Evolutionary conservation across 1,140 invertebrate genomes (phyloP).

Genomic region (Drosophila mayri): DNA sequence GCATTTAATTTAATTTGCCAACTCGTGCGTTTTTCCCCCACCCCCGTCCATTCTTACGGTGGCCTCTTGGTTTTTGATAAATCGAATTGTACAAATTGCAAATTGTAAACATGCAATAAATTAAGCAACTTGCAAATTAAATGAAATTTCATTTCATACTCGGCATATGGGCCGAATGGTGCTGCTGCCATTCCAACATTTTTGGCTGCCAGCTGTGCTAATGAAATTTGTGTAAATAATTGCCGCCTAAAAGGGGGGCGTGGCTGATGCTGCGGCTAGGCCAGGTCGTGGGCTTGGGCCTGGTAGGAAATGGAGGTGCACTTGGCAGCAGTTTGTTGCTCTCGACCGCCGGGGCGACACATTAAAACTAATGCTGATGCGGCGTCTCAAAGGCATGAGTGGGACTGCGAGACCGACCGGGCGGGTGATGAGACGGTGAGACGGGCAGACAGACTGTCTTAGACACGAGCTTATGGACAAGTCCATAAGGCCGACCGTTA

Average conservation of each 20-base stretch:
- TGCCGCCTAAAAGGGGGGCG: constrained; percentile 57
- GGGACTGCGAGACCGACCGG: not conserved
- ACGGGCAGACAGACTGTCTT: constrained; percentile 65
- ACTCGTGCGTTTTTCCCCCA: constrained; percentile 55
- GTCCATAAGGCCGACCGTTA: constrained; percentile 80
- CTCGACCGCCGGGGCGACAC: constrained; percentile 50
- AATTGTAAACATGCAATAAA: constrained; percentile 81
- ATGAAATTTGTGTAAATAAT: constrained; percentile 82
- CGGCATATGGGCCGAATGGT: constrained; percentile 46
- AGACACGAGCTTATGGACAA: constrained; percentile 75
- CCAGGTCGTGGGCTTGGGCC: not conserved
- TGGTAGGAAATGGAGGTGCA: constrained; percentile 18
- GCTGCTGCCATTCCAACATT: constrained; percentile 41
- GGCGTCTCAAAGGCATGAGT: constrained; percentile 42
- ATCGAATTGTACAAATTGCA: constrained; percentile 81
- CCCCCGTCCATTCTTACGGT: not conserved
- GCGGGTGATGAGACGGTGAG: not conserved
- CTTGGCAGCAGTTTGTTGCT: constrained; percentile 69
- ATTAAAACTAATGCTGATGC: constrained; percentile 82
- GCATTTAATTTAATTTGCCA: constrained; percentile 76
- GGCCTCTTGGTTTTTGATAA: constrained; percentile 42
- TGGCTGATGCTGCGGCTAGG: constrained; percentile 8
- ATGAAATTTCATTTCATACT: constrained; percentile 64
- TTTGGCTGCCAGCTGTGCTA: constrained; percentile 65
- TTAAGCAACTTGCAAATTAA: constrained; percentile 79